These are phyloP conservation scores for Poeciliopsis presidionis DNA, from an alignment of 2,797 vertebrate species.

Conservation along the genomic window DNA sequence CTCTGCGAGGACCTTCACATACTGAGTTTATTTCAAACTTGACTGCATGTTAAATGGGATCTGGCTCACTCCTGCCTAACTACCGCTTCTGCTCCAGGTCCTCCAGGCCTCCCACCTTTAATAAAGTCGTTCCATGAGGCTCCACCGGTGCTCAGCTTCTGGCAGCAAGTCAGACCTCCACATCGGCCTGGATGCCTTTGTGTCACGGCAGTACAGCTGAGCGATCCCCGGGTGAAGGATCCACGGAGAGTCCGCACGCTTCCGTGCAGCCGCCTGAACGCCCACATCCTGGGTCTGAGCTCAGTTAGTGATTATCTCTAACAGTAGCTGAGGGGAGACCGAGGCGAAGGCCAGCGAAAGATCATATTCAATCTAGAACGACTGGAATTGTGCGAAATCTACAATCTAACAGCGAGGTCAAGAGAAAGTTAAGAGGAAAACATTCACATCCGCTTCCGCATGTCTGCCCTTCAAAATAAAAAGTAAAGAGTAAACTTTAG, in stretches of 20 bases:
- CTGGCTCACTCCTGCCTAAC: fast-evolving
- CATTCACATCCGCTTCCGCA: background rate
- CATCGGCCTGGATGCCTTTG: background rate
- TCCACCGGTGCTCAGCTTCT: slow-evolving; percentile 57
- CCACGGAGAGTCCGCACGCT: slow-evolving; percentile 5
- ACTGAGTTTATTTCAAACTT: background rate
- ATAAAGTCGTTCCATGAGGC: slow-evolving; percentile 59
- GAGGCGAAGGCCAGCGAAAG: background rate
- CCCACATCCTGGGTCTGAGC: slow-evolving; percentile 32
- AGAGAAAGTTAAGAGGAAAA: fast-evolving
- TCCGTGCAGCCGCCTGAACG: slow-evolving; percentile 49
- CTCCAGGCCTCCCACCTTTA: slow-evolving; percentile 64
- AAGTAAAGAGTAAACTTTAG: background rate
- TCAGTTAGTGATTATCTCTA: background rate
- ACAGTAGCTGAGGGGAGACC: background rate
- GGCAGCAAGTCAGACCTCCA: background rate
- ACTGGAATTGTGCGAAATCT: fast-evolving
- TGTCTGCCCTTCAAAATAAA: slow-evolving; percentile 41
- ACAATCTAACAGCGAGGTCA: background rate
- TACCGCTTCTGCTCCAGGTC: background rate
- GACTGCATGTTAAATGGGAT: background rate
- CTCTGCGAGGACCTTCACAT: background rate
- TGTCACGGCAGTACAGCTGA: background rate
- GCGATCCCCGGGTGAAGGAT: background rate
- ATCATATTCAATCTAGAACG: background rate